Percentiles rank a stretch among this genome's conserved stretches.
Conservation (phyloP, 2,113 vertebrate species). For the Phalacrocorax brasilianus region DNA sequence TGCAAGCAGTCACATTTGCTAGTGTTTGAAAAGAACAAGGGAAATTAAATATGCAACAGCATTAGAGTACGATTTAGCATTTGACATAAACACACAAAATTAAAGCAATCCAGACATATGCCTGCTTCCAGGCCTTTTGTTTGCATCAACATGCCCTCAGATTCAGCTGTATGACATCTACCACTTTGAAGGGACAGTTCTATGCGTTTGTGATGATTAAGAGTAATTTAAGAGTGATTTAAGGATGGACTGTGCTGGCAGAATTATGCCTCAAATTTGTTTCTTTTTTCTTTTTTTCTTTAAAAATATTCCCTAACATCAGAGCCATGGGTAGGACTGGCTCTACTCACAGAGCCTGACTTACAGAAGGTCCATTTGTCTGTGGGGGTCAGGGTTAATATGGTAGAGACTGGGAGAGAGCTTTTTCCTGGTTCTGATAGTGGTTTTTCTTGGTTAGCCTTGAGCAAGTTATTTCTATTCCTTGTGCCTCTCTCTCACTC, state of each 20-base stretch:
- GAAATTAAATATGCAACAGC: slow-evolving; percentile 44
- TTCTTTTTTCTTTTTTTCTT: neutral
- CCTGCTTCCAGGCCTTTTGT: neutral
- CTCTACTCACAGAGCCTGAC: neutral
- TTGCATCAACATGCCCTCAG: neutral
- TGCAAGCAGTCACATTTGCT: slow-evolving; percentile 22
- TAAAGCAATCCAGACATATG: neutral
- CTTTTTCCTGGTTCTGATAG: neutral
- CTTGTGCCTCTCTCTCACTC: neutral
- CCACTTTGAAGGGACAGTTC: neutral
- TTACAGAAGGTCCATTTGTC: neutral
- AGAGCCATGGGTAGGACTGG: neutral
- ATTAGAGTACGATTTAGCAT: neutral
- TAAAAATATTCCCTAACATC: neutral
- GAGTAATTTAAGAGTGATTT: neutral
- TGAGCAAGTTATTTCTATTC: neutral
- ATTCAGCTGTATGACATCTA: neutral
- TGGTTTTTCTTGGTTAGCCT: neutral
- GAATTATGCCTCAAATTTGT: neutral
- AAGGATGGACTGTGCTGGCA: neutral
- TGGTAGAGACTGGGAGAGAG: neutral
- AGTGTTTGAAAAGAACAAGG: slow-evolving; percentile 46
- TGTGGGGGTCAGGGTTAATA: neutral
- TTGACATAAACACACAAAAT: slow-evolving; percentile 37
- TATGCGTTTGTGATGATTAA: neutral